These are phyloP conservation scores for Ptycholaimellus sp. DNA, from an alignment of 2,888 invertebrate genomes.

Conservation along the genomic window DNA sequence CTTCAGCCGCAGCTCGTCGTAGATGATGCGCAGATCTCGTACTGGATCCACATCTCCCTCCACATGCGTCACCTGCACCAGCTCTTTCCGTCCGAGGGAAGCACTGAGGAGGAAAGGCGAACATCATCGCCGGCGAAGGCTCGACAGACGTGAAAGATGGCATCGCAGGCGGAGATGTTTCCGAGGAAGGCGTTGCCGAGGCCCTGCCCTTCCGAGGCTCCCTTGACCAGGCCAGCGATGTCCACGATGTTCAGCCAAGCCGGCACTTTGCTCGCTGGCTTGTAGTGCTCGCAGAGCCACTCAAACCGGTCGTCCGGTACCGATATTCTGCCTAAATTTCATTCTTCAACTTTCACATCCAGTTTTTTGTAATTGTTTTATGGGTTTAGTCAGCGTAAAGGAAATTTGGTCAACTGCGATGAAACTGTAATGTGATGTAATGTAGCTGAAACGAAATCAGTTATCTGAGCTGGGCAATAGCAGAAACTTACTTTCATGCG, in stretches of 20 bases:
- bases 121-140: slow-evolving; percentile 87
- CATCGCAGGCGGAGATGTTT: slow-evolving; percentile 92
- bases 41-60: slow-evolving; percentile 96
- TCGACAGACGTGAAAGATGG: slow-evolving; percentile 81
- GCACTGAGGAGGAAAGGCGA: too few species aligned
- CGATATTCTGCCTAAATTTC: slow-evolving; percentile 60
- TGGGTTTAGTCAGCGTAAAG: too few species aligned
- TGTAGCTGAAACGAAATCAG: too few species aligned
- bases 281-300: slow-evolving; percentile 70
- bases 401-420: too few species aligned
- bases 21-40: slow-evolving; percentile 81
- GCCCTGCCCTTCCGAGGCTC: slow-evolving; percentile 90
- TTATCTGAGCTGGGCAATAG: too few species aligned
- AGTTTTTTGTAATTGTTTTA: too few species aligned
- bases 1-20: slow-evolving; percentile 75
- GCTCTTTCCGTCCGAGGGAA: too few species aligned
- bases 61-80: slow-evolving; percentile 85
- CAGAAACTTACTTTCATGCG: slow-evolving; percentile 62
- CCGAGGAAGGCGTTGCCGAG: slow-evolving; percentile 94
- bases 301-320: slow-evolving; percentile 85
- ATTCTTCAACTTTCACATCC: slow-evolving; percentile 1
- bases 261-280: slow-evolving; percentile 68
- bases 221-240: slow-evolving; percentile 91
- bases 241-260: slow-evolving; percentile 91
- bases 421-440: too few species aligned